These are phyloP conservation scores for Ormyrus nitidulus DNA, from an alignment of 2,888 invertebrate genomes.

Conservation along the genomic window DNA sequence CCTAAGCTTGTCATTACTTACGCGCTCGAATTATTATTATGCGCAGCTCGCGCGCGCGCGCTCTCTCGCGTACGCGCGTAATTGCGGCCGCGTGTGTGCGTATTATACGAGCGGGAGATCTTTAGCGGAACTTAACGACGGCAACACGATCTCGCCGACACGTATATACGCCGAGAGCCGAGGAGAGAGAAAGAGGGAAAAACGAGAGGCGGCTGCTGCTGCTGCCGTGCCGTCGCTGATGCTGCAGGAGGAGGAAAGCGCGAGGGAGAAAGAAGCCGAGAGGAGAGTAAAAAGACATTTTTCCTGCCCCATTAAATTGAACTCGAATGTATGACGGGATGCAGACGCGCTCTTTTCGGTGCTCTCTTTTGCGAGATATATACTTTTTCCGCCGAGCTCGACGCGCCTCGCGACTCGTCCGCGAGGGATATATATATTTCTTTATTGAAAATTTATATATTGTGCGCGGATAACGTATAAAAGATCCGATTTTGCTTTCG, in stretches of 20 bases:
- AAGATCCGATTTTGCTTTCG: too few relatives aligned
- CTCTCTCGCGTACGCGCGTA: constrained; percentile 7
- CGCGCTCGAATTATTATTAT: constrained; percentile 53
- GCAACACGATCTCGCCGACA: constrained; percentile 39
- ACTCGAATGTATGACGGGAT: constrained; percentile 12
- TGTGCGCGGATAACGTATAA: too few relatives aligned
- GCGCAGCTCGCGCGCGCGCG: constrained; percentile 5
- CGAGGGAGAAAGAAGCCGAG: constrained; percentile 9
- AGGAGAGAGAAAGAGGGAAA: not conserved
- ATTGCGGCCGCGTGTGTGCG: constrained; percentile 11
- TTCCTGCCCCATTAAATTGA: constrained; percentile 49
- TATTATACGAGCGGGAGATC: constrained; percentile 24
- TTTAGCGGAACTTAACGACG: constrained; percentile 54
- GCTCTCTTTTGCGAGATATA: constrained; percentile 30
- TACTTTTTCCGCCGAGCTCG: not conserved
- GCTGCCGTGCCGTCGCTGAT: not conserved
- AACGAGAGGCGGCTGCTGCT: not conserved
- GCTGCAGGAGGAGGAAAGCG: not conserved
- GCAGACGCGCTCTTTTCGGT: not conserved
- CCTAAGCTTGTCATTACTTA: constrained; percentile 55
- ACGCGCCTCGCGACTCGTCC: not conserved
- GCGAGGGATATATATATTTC: too few relatives aligned
- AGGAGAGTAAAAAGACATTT: constrained; percentile 44
- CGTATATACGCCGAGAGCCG: not conserved
- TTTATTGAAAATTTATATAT: too few relatives aligned